Conservation (phyloP, 2,113 vertebrate species). For the Jacana jacana region DNA sequence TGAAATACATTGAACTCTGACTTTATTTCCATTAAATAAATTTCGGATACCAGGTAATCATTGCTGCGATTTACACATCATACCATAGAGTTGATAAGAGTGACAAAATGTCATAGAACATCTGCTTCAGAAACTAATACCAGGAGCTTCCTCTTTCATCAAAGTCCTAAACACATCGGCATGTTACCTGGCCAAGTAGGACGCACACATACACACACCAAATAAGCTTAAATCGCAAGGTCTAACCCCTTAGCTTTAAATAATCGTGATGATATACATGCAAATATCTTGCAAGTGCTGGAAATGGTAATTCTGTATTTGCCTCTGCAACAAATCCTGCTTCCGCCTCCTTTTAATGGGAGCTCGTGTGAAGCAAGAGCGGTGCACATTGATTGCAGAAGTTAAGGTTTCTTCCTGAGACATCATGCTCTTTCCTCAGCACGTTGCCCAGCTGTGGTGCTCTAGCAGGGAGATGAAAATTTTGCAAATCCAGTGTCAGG, state of each 20-base stretch:
- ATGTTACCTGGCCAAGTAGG: background rate
- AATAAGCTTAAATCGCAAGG: background rate
- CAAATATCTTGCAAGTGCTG: background rate
- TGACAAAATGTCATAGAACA: background rate
- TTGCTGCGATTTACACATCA: background rate
- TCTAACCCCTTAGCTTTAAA: background rate
- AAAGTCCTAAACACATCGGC: background rate
- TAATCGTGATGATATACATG: background rate
- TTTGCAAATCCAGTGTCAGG: background rate
- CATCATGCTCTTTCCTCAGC: background rate
- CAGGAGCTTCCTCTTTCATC: background rate
- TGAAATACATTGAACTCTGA: background rate
- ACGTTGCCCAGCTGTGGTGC: background rate
- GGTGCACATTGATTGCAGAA: background rate
- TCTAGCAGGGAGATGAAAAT: background rate
- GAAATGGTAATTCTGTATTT: background rate
- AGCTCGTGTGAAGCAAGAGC: background rate
- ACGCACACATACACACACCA: background rate
- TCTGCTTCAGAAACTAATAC: background rate
- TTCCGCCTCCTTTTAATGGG: background rate
- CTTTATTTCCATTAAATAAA: background rate
- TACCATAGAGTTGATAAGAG: background rate
- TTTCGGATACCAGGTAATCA: background rate
- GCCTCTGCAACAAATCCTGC: background rate
- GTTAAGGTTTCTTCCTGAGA: background rate